A percentile compares a stretch with the other conserved stretches of the same genome.
Evolutionary conservation across 2,888 invertebrate genomes (phyloP).

Genomic region (Hartigia nigra): DNA sequence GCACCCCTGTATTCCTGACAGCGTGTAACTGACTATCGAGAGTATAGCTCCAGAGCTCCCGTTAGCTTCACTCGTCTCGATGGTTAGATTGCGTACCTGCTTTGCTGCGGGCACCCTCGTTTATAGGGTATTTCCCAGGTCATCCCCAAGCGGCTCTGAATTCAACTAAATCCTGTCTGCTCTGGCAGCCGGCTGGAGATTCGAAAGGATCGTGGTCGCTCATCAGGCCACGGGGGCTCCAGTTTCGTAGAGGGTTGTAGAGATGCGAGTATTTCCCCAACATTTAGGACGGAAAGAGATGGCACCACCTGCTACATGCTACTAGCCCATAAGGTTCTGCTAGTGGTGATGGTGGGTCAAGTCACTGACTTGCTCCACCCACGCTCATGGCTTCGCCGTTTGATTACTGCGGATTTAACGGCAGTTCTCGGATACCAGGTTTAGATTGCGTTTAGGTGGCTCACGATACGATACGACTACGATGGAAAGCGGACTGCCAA

Average conservation of each 20-base stretch:
- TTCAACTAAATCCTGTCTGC: conserved; percentile 6
- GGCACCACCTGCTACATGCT: not conserved
- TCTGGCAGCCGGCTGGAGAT: not conserved
- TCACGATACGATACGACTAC: conserved; percentile 28
- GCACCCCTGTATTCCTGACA: not conserved
- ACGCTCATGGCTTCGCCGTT: conserved; percentile 30
- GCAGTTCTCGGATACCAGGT: conserved; percentile 43
- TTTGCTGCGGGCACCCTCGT: conserved; percentile 9
- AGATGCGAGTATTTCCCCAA: not conserved
- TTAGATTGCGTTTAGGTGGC: conserved; percentile 48
- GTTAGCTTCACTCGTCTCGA: not conserved
- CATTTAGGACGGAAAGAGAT: not conserved
- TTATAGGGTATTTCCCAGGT: conserved; percentile 8
- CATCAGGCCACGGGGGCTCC: not conserved
- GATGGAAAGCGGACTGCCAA: conserved; percentile 28
- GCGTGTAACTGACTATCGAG: not conserved
- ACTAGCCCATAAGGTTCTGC: conserved; percentile 9
- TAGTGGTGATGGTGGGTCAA: conserved; percentile 31
- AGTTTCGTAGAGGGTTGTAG: not conserved
- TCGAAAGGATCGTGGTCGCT: conserved; percentile 5
- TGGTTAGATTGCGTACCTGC: conserved; percentile 5
- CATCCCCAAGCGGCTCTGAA: conserved; percentile 3
- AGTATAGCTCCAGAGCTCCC: not conserved
- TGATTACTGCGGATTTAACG: conserved; percentile 54
- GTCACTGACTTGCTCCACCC: conserved; percentile 31